Percentiles rank a stretch among this genome's conserved stretches.
Evolutionary conservation across 2,888 invertebrate genomes (phyloP).

Genomic region (Cancer borealis): DNA sequence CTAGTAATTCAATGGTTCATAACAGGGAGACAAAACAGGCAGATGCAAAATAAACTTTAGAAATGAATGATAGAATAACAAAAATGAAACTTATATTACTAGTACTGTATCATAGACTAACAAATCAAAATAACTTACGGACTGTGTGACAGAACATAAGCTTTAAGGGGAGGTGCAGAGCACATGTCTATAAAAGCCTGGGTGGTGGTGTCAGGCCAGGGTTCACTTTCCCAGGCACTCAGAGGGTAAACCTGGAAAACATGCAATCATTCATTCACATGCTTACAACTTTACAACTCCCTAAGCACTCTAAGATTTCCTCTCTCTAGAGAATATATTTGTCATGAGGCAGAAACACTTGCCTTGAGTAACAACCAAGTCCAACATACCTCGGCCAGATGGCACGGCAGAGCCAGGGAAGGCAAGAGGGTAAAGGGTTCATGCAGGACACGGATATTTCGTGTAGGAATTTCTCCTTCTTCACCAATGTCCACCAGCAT

Average conservation of each 20-base stretch:
- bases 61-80: neutral
- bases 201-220: conserved; percentile 6
- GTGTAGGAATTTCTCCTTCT: conserved; percentile 4
- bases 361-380: neutral
- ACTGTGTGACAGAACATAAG: neutral
- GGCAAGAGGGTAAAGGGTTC: conserved; percentile 50
- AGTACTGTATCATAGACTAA: neutral
- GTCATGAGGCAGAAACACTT: neutral
- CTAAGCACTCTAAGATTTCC: too few relatives aligned
- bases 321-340: neutral
- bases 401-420: conserved; percentile 55
- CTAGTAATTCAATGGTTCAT: too few relatives aligned
- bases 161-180: neutral
- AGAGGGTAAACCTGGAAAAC: neutral
- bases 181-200: conserved; percentile 32
- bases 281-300: neutral
- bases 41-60: neutral
- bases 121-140: neutral
- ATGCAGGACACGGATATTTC: conserved; percentile 47
- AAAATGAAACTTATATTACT: neutral
- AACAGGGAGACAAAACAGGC: too few relatives aligned
- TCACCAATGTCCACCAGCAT: conserved; percentile 56
- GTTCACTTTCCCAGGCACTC: conserved; percentile 31
- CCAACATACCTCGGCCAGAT: conserved; percentile 55
- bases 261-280: neutral